These are phyloP conservation scores for Bothrops jararaca DNA, from an alignment of 2,113 vertebrate genomes.

Conservation along the genomic window DNA sequence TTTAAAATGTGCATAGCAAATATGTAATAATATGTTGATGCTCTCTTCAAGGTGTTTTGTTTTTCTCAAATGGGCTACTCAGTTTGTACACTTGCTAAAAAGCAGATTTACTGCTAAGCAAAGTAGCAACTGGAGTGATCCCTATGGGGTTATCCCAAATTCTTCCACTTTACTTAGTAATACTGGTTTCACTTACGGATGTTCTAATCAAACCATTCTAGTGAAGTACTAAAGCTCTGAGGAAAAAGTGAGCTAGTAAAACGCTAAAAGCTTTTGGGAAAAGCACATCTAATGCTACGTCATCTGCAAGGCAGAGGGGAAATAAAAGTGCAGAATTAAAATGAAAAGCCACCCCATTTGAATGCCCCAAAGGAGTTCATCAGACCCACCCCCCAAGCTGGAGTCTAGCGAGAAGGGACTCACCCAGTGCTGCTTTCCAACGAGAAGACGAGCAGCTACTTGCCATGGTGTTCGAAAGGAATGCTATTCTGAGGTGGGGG, in stretches of 20 bases:
- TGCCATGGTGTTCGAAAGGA: constrained; percentile 96
- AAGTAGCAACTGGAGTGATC: not conserved
- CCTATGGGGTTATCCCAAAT: not conserved
- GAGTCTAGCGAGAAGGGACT: constrained; percentile 68
- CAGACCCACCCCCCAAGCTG: constrained; percentile 53
- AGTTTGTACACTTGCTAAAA: not conserved
- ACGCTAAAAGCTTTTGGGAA: not conserved
- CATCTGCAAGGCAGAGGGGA: constrained; percentile 44
- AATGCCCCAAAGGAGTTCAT: constrained; percentile 30
- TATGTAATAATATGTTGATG: not conserved
- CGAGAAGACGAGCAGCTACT: constrained; percentile 86
- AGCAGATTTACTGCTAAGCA: not conserved
- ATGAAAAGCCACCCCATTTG: constrained; percentile 2
- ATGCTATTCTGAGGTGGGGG: constrained; percentile 95
- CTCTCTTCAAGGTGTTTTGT: not conserved
- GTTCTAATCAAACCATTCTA: not conserved
- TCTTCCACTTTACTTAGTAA: not conserved
- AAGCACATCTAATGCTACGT: constrained; percentile 31
- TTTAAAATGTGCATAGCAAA: not conserved
- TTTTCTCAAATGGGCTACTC: not conserved
- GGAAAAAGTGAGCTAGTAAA: not conserved
- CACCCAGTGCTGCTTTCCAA: constrained; percentile 89
- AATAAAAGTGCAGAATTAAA: constrained; percentile 21
- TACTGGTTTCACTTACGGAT: not conserved
- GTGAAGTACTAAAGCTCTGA: not conserved